These are phyloP conservation scores for Toxostoma redivivum DNA, from an alignment of 2,113 vertebrate species.

Conservation along the genomic window DNA sequence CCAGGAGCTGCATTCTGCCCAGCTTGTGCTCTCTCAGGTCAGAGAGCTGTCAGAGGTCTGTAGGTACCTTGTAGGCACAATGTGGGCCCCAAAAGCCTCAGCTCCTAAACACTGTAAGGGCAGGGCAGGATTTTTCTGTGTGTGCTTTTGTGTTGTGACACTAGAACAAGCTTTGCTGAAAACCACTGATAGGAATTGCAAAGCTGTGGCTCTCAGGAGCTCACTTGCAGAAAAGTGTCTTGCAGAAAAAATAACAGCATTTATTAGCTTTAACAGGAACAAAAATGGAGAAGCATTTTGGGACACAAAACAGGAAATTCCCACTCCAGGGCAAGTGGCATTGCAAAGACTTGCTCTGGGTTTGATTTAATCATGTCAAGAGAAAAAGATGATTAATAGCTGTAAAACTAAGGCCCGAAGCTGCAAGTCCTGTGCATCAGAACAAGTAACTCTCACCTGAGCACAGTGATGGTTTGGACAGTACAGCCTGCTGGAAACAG, in stretches of 20 bases:
- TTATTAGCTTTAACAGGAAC: background rate
- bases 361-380: background rate
- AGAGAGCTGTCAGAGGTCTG: background rate
- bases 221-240: background rate
- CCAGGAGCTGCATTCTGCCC: background rate
- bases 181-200: background rate
- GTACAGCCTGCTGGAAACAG: background rate
- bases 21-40: background rate
- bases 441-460: background rate
- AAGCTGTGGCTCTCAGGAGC: background rate
- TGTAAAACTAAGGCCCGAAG: background rate
- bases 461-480: background rate
- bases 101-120: fast-evolving
- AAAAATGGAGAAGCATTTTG: background rate
- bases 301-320: background rate
- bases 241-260: background rate
- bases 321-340: background rate
- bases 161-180: background rate
- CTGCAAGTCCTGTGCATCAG: background rate
- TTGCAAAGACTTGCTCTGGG: background rate
- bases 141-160: background rate
- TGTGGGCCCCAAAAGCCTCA: fast-evolving
- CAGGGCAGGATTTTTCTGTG: background rate
- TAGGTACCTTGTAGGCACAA: background rate
- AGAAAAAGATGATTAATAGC: background rate